These are phyloP conservation scores for Gasterosteus aculeatus DNA, from an alignment of 2,113 vertebrate genomes.

Conservation along the genomic window DNA sequence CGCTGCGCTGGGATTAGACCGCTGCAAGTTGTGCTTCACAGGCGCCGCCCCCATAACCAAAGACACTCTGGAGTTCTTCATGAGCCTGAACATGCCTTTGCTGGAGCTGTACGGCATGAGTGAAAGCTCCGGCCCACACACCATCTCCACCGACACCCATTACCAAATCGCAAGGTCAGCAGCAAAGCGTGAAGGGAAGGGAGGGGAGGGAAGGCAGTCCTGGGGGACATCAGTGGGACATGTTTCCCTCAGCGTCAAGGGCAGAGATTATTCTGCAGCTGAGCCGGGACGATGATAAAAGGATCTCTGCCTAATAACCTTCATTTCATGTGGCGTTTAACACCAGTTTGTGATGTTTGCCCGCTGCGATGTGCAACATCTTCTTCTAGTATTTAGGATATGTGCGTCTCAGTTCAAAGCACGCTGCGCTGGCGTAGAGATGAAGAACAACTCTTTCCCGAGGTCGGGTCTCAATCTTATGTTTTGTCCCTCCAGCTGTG, in stretches of 20 bases:
- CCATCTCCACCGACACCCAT: constrained; percentile 44
- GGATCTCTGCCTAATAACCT: not conserved
- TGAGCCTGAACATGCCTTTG: constrained; percentile 82
- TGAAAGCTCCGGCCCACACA: constrained; percentile 81
- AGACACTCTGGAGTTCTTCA: constrained; percentile 83
- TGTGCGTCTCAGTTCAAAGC: not conserved
- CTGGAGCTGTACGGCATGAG: constrained; percentile 82
- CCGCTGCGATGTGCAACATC: not conserved
- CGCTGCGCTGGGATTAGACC: constrained; percentile 77
- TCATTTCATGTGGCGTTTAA: not conserved
- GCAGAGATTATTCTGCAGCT: not conserved
- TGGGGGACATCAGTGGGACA: too few relatives aligned
- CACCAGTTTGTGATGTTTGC: not conserved
- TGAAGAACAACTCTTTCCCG: not conserved
- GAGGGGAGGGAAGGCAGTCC: not conserved
- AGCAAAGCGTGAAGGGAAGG: not conserved
- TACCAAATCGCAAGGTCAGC: constrained; percentile 76
- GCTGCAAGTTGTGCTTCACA: constrained; percentile 75
- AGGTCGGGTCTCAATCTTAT: not conserved
- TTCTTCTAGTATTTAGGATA: not conserved
- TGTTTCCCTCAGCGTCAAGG: too few relatives aligned
- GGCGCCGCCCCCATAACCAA: constrained; percentile 80
- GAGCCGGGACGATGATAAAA: too few relatives aligned
- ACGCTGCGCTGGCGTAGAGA: too few relatives aligned
- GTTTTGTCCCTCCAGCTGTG: constrained; percentile 74